Evolutionary conservation across 2,797 vertebrate genomes (phyloP).

Genomic region (Microctenopoma steveboyesi): DNA sequence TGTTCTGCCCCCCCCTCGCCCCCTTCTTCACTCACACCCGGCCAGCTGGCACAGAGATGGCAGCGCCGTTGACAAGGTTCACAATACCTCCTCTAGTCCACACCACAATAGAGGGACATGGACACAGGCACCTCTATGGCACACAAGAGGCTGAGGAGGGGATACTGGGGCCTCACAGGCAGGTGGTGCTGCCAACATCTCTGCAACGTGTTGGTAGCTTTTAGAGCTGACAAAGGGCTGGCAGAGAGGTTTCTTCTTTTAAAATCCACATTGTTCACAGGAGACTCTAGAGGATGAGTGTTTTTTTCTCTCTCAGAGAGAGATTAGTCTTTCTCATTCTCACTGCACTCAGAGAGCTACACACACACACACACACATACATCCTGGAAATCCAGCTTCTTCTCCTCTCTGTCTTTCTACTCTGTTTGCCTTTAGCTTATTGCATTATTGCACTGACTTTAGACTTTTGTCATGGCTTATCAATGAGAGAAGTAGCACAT

Average conservation of each 20-base stretch:
- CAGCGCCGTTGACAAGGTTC: slow-evolving; percentile 76
- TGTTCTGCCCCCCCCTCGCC: slow-evolving; percentile 59
- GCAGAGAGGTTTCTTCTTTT: slow-evolving; percentile 72
- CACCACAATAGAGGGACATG: slow-evolving; percentile 78
- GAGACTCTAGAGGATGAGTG: slow-evolving; percentile 71
- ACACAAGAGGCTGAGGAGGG: slow-evolving; percentile 71
- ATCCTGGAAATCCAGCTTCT: slow-evolving; percentile 22
- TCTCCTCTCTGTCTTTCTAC: slow-evolving; percentile 30
- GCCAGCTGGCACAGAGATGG: slow-evolving; percentile 84
- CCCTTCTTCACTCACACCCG: slow-evolving; percentile 58
- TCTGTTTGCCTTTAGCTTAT: slow-evolving; percentile 46
- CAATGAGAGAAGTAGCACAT: slow-evolving; percentile 64
- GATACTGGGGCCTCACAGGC: slow-evolving; percentile 66
- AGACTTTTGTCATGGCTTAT: slow-evolving; percentile 70
- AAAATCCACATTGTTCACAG: slow-evolving; percentile 74
- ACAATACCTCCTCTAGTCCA: slow-evolving; percentile 81
- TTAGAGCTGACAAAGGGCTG: slow-evolving; percentile 71
- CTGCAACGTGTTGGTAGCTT: slow-evolving; percentile 63
- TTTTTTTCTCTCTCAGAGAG: slow-evolving; percentile 55
- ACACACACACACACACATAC: slow-evolving; percentile 9
- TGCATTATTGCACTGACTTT: slow-evolving; percentile 49
- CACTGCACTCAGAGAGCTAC: slow-evolving; percentile 22
- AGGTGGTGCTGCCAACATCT: slow-evolving; percentile 80
- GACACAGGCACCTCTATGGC: slow-evolving; percentile 80
- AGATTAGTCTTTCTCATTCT: slow-evolving; percentile 54